Base-by-base conservation (phyloP, 1,140 invertebrate species). In the Melipona quadrifasciata region DNA sequence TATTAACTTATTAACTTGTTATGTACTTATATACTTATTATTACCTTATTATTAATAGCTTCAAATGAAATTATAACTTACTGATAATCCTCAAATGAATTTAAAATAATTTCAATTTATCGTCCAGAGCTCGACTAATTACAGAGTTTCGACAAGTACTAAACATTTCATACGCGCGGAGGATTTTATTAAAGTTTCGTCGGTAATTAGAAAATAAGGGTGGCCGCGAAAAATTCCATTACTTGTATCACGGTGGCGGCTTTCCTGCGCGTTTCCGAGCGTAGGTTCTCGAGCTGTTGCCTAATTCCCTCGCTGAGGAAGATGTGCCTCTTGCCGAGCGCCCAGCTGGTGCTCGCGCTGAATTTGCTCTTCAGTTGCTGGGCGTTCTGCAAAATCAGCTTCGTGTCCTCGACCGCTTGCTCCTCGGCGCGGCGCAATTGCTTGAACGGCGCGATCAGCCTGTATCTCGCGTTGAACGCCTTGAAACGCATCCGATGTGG, bases 401-500 rank as follows among this genome's bases (percentile, higher is more conserved):
- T 96, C 79, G 97, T 98, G 90, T 98, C 97, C 90, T 98, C 97
- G 19, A 96, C 95, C 1, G 97, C 96, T 92, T 97, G 97, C 78
- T 98, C 97, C 90, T 98, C 97, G n/a, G 95, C 96, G 14, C 97
- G 95, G 27, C 97, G 95, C 21, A 98, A 92, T 84, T 97, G 96
- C 71, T 96, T 96, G 92, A 97, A 98, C 55, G 97, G 97, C 11
- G 97, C 97, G 58, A 99, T 95, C 86, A 98, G 95, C 83, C 97
- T 96, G 93, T 99, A 99, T 39, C 98, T 96, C 2, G 96, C 95
- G 92, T 97, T 98, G 94, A 99, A 99, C n/a, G 98, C 97, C 93
- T 98, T 98, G 94, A 99, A 99, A 51, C 98, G 96, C 98, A 99
- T 99, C 86, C 98, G 96, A 94, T 99, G 98, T 12, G 98, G 98